Base-by-base conservation (phyloP, 1,140 invertebrate genomes). In the Danaus plexippus region DNA sequence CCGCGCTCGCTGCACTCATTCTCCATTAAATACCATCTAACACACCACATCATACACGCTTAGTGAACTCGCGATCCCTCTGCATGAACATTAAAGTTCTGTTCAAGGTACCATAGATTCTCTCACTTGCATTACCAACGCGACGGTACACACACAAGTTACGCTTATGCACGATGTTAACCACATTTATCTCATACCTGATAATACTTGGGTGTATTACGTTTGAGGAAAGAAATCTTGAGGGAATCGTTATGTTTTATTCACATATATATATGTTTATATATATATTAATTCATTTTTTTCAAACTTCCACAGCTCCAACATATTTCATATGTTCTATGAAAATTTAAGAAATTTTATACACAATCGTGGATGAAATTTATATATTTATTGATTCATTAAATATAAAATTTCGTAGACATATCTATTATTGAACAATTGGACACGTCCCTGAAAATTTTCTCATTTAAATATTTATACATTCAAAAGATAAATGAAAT, bases 211-310 rank as follows among this genome's bases (percentile, higher is more conserved):
- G 22, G 41, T 51, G 11, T 51, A 51, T 15, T 51, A 50, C 13
- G 11, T 11, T 54, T 40, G 49, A 49, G 22, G 15, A 15, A 11
- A 22, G 52, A 52, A 63, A 63, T 63, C 61, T 63, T 63, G 61
- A 63, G 61, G 61, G 61, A 63, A 63, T 63, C 61, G 15, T 46
- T n/a, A 40, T 49, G 11, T 11, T 10, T 40, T 12, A 49, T 49
- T 40, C 11, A 49, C 18, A 7, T 49, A 49, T 49, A 15, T 15
- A 15, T 15, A 15, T 15, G 3, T 1, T 15, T 49, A 49, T 49
- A 15, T 15, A 15, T 15, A 15, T 15, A 15, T 1, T 15, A 15
- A 15, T 15, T 15, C 15, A 15, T 15, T 15, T 1, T n/a, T 15
- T 15, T 15, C 15, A 15, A 15, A 15, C 15, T 15, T 15, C 15